phyloP scores from a whole-genome alignment of 2,888 invertebrate genomes.

The Onthophagus sagittarius region DNA sequence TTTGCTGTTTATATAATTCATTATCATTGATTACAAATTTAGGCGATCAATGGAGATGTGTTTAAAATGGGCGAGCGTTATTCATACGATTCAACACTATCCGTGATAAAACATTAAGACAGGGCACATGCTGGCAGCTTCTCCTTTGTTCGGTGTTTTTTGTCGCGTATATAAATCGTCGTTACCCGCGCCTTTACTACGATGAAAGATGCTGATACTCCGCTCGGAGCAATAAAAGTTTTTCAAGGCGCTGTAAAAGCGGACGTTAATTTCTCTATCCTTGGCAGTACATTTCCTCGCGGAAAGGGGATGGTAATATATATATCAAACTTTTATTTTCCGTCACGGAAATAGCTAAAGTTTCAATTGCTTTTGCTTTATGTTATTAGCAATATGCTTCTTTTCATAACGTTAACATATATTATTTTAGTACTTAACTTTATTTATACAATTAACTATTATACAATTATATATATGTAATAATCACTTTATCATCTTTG shows the following conservation, averaged over 20 bases:
- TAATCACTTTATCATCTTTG: too few species aligned
- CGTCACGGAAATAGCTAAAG: slow-evolving; percentile 1
- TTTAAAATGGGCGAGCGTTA: neutral
- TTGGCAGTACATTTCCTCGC: slow-evolving; percentile 3
- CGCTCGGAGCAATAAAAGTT: slow-evolving; percentile 5
- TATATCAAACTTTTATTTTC: slow-evolving; percentile 10
- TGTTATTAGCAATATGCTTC: neutral
- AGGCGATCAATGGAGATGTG: neutral
- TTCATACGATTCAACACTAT: neutral
- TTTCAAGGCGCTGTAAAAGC: slow-evolving; percentile 6
- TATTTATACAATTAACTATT: too few species aligned
- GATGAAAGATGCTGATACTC: slow-evolving; percentile 10
- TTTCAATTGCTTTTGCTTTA: neutral
- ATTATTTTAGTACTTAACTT: too few species aligned
- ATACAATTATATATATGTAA: too few species aligned
- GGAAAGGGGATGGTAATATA: neutral
- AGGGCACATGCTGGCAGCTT: neutral
- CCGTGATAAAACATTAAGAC: neutral
- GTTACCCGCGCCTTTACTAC: slow-evolving; percentile 2
- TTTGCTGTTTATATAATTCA: too few species aligned
- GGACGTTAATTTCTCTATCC: slow-evolving; percentile 5
- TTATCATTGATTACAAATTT: neutral
- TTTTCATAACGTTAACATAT: neutral
- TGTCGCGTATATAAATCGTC: slow-evolving; percentile 6
- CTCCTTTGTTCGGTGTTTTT: neutral